Evolutionary conservation across 1,140 invertebrate species (phyloP).

Genomic region (Ericerus pela): DNA sequence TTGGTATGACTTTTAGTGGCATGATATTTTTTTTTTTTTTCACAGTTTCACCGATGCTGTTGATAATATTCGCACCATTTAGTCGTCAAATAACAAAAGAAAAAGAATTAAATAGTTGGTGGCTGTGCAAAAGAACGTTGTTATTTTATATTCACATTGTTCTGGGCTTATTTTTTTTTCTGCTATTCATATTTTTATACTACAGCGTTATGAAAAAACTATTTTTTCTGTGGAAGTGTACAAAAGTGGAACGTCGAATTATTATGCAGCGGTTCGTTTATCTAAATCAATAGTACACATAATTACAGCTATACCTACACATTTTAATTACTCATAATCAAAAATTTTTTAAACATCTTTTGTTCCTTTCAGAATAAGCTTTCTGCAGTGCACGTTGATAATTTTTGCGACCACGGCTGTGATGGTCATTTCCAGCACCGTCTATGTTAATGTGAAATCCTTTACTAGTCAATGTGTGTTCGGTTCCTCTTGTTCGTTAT

Average conservation of each 20-base stretch:
- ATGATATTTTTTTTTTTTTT: background rate
- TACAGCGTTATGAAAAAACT: constrained; percentile 11
- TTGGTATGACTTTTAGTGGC: too few species aligned
- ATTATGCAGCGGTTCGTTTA: constrained; percentile 5
- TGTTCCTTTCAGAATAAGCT: background rate
- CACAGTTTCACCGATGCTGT: background rate
- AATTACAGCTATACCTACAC: background rate
- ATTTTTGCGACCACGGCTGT: background rate
- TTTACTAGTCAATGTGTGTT: background rate
- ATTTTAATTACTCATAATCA: background rate
- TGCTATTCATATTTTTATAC: constrained; percentile 4
- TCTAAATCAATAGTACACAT: background rate
- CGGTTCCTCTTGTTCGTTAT: background rate
- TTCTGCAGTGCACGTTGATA: background rate
- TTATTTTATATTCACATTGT: constrained; percentile 7
- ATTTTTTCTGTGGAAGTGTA: background rate
- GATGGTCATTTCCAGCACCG: background rate
- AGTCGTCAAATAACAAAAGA: constrained; percentile 2
- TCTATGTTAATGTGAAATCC: background rate
- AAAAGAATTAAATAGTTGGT: constrained; percentile 2
- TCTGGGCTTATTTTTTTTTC: constrained; percentile 1
- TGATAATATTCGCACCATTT: constrained; percentile 1
- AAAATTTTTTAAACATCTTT: background rate
- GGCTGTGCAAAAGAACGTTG: constrained; percentile 6
- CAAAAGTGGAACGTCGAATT: background rate